Conservation (phyloP, 2,113 vertebrate genomes). For the Phasianus colchicus region DNA sequence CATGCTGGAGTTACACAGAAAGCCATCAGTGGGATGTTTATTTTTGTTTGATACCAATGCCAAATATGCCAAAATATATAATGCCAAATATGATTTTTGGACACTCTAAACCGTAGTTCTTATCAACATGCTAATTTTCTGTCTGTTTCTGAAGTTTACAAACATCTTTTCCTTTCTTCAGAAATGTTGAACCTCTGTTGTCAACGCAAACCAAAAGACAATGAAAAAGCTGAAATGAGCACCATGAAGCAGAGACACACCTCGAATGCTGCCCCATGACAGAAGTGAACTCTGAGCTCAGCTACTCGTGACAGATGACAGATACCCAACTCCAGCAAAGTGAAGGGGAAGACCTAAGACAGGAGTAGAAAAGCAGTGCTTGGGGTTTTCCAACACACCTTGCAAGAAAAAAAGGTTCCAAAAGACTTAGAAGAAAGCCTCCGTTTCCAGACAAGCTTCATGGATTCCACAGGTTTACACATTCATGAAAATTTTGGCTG, state of each 20-base stretch:
- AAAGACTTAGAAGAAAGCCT: neutral
- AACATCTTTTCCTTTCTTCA: neutral
- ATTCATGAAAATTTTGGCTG: neutral
- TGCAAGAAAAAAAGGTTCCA: neutral
- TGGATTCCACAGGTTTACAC: neutral
- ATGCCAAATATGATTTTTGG: neutral
- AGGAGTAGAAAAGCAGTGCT: neutral
- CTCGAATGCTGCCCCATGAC: neutral
- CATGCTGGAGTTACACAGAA: neutral
- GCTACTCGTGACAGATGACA: neutral
- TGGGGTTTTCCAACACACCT: neutral
- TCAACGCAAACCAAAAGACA: neutral
- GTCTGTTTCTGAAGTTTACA: neutral
- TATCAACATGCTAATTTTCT: neutral
- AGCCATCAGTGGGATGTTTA: neutral
- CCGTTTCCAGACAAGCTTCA: neutral
- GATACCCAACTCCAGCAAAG: neutral
- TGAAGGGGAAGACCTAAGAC: rapidly evolving
- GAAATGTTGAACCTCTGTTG: neutral
- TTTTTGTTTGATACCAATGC: neutral
- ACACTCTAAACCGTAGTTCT: neutral
- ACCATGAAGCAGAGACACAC: neutral
- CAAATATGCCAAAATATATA: neutral
- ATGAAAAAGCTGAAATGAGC: neutral
- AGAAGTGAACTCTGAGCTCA: neutral